Conservation (phyloP, 1,140 invertebrate genomes). For the Liolophura sinensis region DNA sequence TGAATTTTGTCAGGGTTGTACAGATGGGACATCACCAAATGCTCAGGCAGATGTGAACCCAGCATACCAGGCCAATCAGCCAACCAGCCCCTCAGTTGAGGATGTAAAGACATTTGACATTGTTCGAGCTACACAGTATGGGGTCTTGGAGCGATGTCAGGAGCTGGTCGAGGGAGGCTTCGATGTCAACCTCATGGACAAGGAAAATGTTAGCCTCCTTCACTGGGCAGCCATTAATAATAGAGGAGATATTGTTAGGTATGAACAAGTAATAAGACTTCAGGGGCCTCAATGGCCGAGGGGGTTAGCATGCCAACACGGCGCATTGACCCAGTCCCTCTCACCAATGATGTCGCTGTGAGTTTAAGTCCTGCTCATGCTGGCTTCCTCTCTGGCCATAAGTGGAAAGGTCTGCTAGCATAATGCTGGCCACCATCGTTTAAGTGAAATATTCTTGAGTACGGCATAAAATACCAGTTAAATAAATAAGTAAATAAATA, state of each 20-base stretch:
- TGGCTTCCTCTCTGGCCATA: too few relatives aligned
- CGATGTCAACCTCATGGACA: conserved; percentile 59
- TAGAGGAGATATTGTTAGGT: conserved; percentile 80
- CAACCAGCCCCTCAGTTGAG: conserved; percentile 58
- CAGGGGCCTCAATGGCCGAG: too few relatives aligned
- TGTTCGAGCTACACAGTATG: conserved; percentile 90
- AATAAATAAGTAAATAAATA: too few relatives aligned
- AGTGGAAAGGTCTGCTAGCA: too few relatives aligned
- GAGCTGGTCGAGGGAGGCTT: conserved; percentile 83
- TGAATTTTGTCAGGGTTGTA: background rate
- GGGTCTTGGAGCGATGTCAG: conserved; percentile 78
- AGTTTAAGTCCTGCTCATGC: too few relatives aligned
- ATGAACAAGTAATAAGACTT: conserved; percentile 8
- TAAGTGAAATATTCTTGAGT: too few relatives aligned
- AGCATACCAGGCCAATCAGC: conserved; percentile 4
- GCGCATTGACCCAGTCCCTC: too few relatives aligned
- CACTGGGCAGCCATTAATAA: conserved; percentile 99
- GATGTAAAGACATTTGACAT: conserved; percentile 89
- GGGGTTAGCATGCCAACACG: too few relatives aligned
- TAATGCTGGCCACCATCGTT: too few relatives aligned
- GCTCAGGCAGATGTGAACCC: background rate
- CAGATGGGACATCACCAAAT: background rate
- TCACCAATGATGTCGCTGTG: too few relatives aligned
- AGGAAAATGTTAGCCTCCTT: conserved; percentile 72
- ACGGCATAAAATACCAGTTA: too few relatives aligned